A percentile compares a stretch with the other conserved stretches of the same genome.
Conservation (phyloP, 1,140 invertebrate species). For the Ptiloglossa arizonensis region DNA sequence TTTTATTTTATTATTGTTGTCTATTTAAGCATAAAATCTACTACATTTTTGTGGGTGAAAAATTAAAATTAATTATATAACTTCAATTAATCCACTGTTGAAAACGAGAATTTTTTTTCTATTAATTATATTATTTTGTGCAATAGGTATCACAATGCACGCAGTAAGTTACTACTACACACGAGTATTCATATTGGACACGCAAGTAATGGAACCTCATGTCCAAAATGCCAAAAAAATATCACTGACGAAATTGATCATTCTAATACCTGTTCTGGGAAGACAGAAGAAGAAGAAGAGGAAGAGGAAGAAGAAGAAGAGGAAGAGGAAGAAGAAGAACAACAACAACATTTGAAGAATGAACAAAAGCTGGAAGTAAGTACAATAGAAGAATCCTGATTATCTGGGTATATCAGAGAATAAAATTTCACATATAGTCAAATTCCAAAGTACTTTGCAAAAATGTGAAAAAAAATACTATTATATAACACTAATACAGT, state of each 20-base stretch:
- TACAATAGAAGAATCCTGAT: background rate
- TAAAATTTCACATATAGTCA: too few species aligned
- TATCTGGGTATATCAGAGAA: too few species aligned
- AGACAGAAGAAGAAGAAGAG: conserved; percentile 63
- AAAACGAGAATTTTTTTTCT: background rate
- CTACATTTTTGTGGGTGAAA: too few species aligned
- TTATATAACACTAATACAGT: too few species aligned
- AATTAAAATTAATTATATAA: too few species aligned
- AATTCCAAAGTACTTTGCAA: too few species aligned
- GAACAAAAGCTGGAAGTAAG: conserved; percentile 59
- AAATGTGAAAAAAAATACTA: too few species aligned
- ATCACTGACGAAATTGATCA: conserved; percentile 75
- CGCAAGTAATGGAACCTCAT: conserved; percentile 73
- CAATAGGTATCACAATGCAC: conserved; percentile 83
- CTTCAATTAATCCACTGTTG: background rate
- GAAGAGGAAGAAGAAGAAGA: conserved; percentile 66
- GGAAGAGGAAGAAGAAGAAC: conserved; percentile 61
- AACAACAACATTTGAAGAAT: conserved; percentile 60
- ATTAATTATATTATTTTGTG: conserved; percentile 63
- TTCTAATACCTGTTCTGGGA: conserved; percentile 67
- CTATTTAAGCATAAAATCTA: too few species aligned
- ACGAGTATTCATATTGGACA: conserved; percentile 84
- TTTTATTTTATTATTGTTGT: too few species aligned
- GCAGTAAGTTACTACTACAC: conserved; percentile 83
- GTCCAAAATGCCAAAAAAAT: conserved; percentile 73